Base-by-base conservation (phyloP, 2,888 invertebrate species). In the Eudasyphora cyanicolor region DNA sequence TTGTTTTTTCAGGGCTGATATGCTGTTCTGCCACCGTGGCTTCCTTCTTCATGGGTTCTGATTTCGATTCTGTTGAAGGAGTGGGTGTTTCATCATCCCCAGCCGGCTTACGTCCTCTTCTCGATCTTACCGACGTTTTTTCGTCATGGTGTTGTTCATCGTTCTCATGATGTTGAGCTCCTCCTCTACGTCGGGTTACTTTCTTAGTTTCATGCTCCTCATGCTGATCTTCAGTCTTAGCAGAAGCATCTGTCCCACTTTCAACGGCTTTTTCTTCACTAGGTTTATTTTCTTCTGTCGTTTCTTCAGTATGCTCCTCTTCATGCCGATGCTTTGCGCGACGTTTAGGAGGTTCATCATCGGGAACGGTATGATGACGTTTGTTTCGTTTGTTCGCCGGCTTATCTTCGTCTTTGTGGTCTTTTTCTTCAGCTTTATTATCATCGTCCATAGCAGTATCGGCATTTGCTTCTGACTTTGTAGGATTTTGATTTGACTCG, bases 111-210 rank as follows among this genome's bases (percentile, higher is more conserved):
- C 38, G 35, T 38, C 38, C 64, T 35, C 73, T 19, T 54, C 24
- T 57, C 8, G 42, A 17, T 42, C 14, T 64, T 64, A 14, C 17
- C 12, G 45, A 1, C 29, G 45, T 2, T 70, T 54, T 54, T 24
- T 74, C 54, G 12, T 69, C 71, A 8, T 64, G 70, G 8, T 76
- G 57, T 10, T 64, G 45, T 14, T 24, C n/a, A 21, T 71, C 38
- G 24, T 71, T 10, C 14, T 74, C 75, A 0, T 49, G 54, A 14
- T n/a, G n/a, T n/a, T 51, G 76, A 12, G 42, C 70, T n/a, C 51
- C 79, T 21, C 32, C 62, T 38, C 79, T 64, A 19, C 78, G 71
- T 67, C 77, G 77, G 17, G 42, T 70, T 19, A 67, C 49, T 57
- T 60, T 82, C 35, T 67, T 76, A 17, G 35, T 45, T 45, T 64